Evolutionary conservation across 2,797 vertebrate genomes (phyloP).

Genomic region (Etheostoma nigrum): DNA sequence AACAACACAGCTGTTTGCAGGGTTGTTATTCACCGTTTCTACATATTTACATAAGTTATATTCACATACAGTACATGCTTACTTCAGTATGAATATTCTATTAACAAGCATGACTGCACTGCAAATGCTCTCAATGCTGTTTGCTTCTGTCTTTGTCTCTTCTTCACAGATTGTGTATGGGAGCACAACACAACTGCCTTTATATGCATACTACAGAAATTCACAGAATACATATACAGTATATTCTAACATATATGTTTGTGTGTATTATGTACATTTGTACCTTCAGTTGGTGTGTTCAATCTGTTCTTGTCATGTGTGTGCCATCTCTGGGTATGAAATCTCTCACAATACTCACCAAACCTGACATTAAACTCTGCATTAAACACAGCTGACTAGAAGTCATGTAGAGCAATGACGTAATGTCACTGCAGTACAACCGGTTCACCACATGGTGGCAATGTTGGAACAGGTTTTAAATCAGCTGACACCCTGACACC

Average conservation of each 20-base stretch:
- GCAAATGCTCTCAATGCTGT: background rate
- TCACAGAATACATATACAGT: too few species aligned
- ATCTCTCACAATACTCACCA: background rate
- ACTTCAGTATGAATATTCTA: slow-evolving; percentile 9
- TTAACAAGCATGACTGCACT: slow-evolving; percentile 18
- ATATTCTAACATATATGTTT: background rate
- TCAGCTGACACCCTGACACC: background rate
- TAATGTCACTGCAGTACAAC: slow-evolving; percentile 31
- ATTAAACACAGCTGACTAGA: slow-evolving; percentile 3
- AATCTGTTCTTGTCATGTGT: background rate
- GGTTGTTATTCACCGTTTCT: slow-evolving; percentile 16
- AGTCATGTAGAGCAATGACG: slow-evolving; percentile 18
- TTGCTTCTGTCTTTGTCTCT: background rate
- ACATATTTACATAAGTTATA: slow-evolving; percentile 17
- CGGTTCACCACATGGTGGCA: slow-evolving; percentile 61
- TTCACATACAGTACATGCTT: background rate
- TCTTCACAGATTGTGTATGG: background rate
- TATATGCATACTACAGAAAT: background rate
- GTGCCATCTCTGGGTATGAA: background rate
- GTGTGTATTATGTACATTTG: background rate
- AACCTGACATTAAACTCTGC: background rate
- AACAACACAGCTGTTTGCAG: slow-evolving; percentile 39
- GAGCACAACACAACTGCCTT: background rate
- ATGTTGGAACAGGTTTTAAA: slow-evolving; percentile 44
- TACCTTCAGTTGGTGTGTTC: background rate